Evolutionary conservation across 2,113 vertebrate genomes (phyloP), one percentile per base, ranked within the genome.

Genomic region (Madoqua kirkii): DNA sequence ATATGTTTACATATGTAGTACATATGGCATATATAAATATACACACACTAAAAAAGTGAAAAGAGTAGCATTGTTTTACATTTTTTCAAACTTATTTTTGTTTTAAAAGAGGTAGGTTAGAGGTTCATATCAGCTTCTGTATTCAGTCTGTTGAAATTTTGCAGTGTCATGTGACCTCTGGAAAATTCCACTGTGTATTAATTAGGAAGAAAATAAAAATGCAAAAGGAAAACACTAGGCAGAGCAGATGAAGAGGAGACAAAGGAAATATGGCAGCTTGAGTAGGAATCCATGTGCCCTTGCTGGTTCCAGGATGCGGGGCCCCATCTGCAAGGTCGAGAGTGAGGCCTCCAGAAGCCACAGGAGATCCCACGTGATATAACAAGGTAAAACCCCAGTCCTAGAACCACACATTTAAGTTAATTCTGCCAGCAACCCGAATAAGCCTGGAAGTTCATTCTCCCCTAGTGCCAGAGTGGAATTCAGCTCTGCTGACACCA

Each of bases 51-150:
- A 64, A 95, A 88, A 21, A 54, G 5, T 74, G 7, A 48, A 89
- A 94, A 50, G 14, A 59, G 50, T 48, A 36, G 19, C 13, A 33
- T 36, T 29, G 4, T 50, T 87, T 76, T 64, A 13, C 12, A 76
- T 74, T 87, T 89, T 74, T 31, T 15, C 12, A 62, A 90, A 50
- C 43, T 96, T 76, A 36, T 78, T 29, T 67, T 96, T 84, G 62
- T 12, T 76, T 88, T 25, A 84, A 60, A 87, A 60, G 40, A 93
- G 48, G n/a, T n/a, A 10, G 50, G 36, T 21, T 55, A 19, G 43
- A n/a, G 54, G 50, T 6, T 91, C 9, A 0, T 33, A 40, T 48
- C 5, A 13, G 45, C 67, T 62, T 91, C 45, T 54, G 0, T 71
- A 48, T 52, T 86, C 87, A 33, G 2, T 82, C 62, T 85, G 14